Base-by-base conservation (phyloP, 1,140 invertebrate species). In the Heliothis virescens region DNA sequence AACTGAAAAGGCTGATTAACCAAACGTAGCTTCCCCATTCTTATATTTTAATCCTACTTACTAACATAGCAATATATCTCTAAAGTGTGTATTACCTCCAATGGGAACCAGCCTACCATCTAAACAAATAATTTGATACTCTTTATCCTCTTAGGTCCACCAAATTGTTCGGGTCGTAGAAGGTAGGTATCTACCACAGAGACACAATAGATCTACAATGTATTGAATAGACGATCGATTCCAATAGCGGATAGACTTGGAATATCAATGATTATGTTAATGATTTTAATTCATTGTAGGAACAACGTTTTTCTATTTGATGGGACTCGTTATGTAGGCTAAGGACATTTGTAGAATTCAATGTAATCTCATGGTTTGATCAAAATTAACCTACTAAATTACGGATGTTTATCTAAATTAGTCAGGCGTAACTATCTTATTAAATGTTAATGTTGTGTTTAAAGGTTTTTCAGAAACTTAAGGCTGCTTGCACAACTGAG, bases 321-420 rank as follows among this genome's bases (percentile, higher is more conserved):
- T 52, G 48, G 74, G 26, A 75, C 18, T 60, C 41, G 50, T 41
- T 60, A 75, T 75, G 72, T 76, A 60, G 74, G 74, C 57, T 76
- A 76, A 76, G 73, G 74, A 63, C 74, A 48, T 75, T 59, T 21
- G 26, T 47, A 55, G 60, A 48, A 63, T 62, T 76, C 41, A 76
- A 76, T 76, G 47, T 26, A 63, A 76, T 76, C 74, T 76, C 18
- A 63, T 26, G 15, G 74, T 62, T 52, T 34, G 18, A 76, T 76
- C 74, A 63, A 76, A 76, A 50, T 52, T 76, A 60, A 63, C 48
- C 60, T 18, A 76, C 60, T 76, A 76, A 76, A 65, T 50, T 48
- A 53, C 74, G 74, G 74, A 63, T 76, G 59, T 76, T 76, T 65
- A 65, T 65, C 59, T 76, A 63, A 76, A 15, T 65, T 63, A 48